A percentile compares a stretch with the other conserved stretches of the same genome.
These are phyloP conservation scores for Archilochus colubris DNA, from an alignment of 2,113 vertebrate genomes.

Conservation along the genomic window DNA sequence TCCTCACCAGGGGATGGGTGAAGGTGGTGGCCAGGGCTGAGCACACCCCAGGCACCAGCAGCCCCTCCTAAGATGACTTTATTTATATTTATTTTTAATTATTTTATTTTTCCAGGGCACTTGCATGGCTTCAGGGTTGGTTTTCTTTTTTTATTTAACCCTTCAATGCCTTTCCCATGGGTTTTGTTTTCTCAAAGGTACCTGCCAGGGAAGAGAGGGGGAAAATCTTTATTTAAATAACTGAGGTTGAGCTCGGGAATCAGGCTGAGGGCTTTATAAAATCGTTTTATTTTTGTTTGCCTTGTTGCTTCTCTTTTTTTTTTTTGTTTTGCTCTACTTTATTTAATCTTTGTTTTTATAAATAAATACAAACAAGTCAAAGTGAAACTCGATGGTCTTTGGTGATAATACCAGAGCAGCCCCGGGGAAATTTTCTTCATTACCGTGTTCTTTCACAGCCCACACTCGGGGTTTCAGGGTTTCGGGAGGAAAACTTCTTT, in stretches of 20 bases:
- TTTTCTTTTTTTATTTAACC: background rate
- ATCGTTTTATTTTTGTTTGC: no score
- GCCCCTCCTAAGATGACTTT: no score
- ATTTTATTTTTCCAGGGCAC: background rate
- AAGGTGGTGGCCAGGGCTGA: background rate
- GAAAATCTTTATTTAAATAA: slow-evolving; percentile 31
- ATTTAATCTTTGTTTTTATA: slow-evolving; percentile 96
- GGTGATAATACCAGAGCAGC: slow-evolving; percentile 96
- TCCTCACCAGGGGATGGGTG: background rate
- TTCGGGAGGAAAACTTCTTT: slow-evolving; percentile 94
- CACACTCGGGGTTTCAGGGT: slow-evolving; percentile 92
- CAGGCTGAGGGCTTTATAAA: background rate
- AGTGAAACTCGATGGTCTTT: slow-evolving; percentile 97
- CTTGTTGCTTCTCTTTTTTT: background rate
- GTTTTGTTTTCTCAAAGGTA: background rate
- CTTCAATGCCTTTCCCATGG: background rate
- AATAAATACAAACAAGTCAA: slow-evolving; percentile 98
- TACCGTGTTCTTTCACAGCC: slow-evolving; percentile 95
- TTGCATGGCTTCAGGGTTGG: no score
- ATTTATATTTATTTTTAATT: background rate
- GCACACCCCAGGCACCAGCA: background rate
- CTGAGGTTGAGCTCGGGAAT: slow-evolving; percentile 43
- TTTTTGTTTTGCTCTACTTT: slow-evolving; percentile 78
- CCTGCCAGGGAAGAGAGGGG: background rate
- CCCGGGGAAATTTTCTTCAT: slow-evolving; percentile 96